Base-by-base conservation (phyloP, 2,888 invertebrate genomes). In the Lysandra coridon region DNA sequence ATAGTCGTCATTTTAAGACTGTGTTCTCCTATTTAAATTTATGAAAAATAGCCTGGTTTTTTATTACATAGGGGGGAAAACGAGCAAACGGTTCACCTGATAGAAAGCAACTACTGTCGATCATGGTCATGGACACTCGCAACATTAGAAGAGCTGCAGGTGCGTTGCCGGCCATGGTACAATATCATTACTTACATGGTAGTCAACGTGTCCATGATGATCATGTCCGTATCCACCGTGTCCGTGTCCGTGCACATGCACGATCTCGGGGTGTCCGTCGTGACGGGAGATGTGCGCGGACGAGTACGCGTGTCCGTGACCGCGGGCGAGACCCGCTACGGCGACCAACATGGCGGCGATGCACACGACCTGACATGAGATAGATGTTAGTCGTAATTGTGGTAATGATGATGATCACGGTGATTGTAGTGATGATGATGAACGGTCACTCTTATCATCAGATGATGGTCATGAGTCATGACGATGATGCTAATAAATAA, bases 191-290 rank as follows among this genome's bases (percentile, higher is more conserved):
- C 78, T 76, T 80, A 83, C 92, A 80, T 90, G 90, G 85, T 95
- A 95, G 83, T 94, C 92, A 40, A 95, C 92, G 78, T 92, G 69
- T 33, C 69, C 90, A 79, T 76, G 81, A 78, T 83, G 81, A 17
- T 80, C 79, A 62, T 82, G 81, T 4, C 79, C 83, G 30, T 83
- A 82, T 0, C 80, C 82, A 17, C 83, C 82, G 10, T 83, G 78
- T 64, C 81, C 82, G 23, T 82, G 57, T 14, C 73, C 79, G 74
- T 79, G 74, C 30, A 79, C 79, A 75, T 78, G 84, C 60, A 80
- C 82, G 78, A 78, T 79, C 37, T 83, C 60, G 5, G 83, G 82
- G 73, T 83, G 83, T 78, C 84, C 85, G 60, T 86, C 85, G 53
- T 85, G 85, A 44, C 83, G 82, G 37, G 84, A 83, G 80, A 86